Evolutionary conservation across 1,140 invertebrate species (phyloP).

Genomic region (Riptortus pedestris): DNA sequence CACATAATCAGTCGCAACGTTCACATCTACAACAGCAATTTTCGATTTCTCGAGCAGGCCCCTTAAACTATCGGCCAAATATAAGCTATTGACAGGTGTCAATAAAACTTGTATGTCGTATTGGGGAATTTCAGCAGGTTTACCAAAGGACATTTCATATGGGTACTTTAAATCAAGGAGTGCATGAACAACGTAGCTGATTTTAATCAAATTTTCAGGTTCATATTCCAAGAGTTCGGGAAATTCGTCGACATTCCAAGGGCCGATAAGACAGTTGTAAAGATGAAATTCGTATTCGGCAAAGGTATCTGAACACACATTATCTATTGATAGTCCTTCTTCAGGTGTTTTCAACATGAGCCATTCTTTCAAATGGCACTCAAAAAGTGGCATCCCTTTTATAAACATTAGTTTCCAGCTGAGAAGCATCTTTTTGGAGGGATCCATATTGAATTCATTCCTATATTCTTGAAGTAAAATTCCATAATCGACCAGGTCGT

Average conservation of each 20-base stretch:
- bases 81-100: constrained; percentile 39
- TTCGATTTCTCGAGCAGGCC: constrained; percentile 38
- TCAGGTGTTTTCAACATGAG: neutral
- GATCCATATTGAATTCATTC: neutral
- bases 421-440: neutral
- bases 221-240: constrained; percentile 9
- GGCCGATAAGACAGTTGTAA: constrained; percentile 11
- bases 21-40: constrained; percentile 43
- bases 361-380: no score
- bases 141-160: constrained; percentile 34
- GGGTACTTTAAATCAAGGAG: constrained; percentile 46
- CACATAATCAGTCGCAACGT: constrained; percentile 46
- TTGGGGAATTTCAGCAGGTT: constrained; percentile 37
- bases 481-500: constrained; percentile 13
- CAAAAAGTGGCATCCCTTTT: neutral
- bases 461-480: neutral
- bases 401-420: constrained; percentile 20
- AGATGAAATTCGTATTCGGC: constrained; percentile 1
- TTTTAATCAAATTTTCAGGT: constrained; percentile 37
- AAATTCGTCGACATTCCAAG: constrained; percentile 31
- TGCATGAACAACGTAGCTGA: constrained; percentile 46
- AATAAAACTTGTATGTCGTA: constrained; percentile 41
- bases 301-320: neutral
- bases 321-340: neutral
- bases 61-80: constrained; percentile 35